Conservation (phyloP, 2,888 invertebrate species). For the Conomelus anceps region DNA sequence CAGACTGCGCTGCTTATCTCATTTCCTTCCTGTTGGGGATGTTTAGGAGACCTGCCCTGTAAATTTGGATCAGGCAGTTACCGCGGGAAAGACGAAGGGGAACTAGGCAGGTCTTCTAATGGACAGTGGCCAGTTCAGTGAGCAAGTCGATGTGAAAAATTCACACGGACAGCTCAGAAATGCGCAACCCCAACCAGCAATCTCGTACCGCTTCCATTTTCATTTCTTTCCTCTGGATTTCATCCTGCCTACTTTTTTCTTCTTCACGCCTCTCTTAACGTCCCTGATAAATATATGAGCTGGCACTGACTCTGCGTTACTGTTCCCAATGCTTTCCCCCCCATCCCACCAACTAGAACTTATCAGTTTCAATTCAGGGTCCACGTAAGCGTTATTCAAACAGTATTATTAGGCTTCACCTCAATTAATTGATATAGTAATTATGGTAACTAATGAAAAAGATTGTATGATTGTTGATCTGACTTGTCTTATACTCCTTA, state of each 20-base stretch:
- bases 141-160: background rate
- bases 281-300: background rate
- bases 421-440: too few species aligned
- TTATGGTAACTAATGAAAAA: too few species aligned
- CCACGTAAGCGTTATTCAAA: background rate
- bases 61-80: background rate
- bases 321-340: too few species aligned
- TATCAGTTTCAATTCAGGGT: background rate
- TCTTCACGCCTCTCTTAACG: background rate
- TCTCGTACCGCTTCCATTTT: background rate
- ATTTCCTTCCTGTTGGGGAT: background rate
- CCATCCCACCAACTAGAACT: too few species aligned
- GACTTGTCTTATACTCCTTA: too few species aligned
- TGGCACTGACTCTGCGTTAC: background rate
- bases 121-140: background rate
- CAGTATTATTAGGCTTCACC: too few species aligned
- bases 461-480: too few species aligned
- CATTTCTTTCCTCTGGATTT: background rate
- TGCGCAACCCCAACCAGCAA: background rate
- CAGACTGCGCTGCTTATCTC: background rate
- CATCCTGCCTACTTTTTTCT: background rate
- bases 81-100: background rate
- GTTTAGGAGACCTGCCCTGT: background rate
- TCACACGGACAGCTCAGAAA: background rate
- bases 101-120: background rate